Evolutionary conservation across 2,888 invertebrate species (phyloP).

Genomic region (Cerastis leucographa): DNA sequence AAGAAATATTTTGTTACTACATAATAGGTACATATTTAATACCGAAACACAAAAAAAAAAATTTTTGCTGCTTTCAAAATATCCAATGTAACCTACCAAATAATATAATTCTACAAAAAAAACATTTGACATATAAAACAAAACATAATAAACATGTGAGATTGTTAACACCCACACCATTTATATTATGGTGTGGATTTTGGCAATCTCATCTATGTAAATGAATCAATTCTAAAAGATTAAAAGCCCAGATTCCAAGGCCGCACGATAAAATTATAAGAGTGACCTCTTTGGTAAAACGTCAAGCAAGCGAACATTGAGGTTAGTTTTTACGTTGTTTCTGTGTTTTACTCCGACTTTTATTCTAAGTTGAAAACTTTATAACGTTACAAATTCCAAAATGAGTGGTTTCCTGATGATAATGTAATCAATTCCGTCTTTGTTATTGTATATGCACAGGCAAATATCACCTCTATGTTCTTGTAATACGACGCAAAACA

Average conservation of each 20-base stretch:
- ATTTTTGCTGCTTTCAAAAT: background rate
- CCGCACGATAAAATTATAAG: slow-evolving; percentile 7
- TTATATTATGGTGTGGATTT: too few relatives aligned
- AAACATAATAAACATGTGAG: too few relatives aligned
- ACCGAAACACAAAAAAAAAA: background rate
- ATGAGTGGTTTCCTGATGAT: slow-evolving; percentile 6
- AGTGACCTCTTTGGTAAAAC: slow-evolving; percentile 16
- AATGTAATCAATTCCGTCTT: slow-evolving; percentile 27
- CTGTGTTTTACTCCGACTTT: background rate
- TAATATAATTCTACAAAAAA: background rate
- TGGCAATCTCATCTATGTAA: too few relatives aligned
- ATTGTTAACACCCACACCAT: background rate
- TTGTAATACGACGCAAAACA: slow-evolving; percentile 16
- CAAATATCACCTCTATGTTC: slow-evolving; percentile 24
- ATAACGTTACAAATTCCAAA: background rate
- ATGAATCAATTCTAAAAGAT: background rate
- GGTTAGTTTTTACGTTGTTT: slow-evolving; percentile 21
- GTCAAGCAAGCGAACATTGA: slow-evolving; percentile 27
- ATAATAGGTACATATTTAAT: background rate
- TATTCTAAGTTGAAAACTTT: background rate
- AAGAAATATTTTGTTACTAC: background rate
- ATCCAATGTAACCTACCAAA: background rate
- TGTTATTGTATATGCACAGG: slow-evolving; percentile 17
- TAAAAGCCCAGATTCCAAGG: slow-evolving; percentile 46
- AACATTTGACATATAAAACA: background rate